Evolutionary conservation across 2,888 invertebrate genomes (phyloP).

Genomic region (Cataglyphis albicans): DNA sequence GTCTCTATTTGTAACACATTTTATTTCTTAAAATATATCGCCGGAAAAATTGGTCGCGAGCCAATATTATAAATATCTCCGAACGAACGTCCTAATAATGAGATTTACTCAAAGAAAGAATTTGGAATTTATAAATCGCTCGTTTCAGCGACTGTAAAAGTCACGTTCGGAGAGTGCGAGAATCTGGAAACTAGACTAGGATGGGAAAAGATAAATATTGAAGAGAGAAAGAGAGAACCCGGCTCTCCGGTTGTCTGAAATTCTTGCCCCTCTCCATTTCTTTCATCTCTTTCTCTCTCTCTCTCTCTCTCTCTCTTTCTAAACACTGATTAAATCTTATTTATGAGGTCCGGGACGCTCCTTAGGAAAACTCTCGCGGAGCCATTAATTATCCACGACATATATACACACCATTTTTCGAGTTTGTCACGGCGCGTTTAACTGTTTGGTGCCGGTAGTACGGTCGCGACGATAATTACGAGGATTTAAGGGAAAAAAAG

Average conservation of each 20-base stretch:
- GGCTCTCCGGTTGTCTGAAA: background rate
- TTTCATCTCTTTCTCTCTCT: background rate
- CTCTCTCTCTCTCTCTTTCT: constrained; percentile 1
- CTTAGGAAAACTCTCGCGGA: constrained; percentile 25
- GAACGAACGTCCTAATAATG: constrained; percentile 9
- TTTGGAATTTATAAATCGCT: constrained; percentile 32
- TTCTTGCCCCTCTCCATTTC: background rate
- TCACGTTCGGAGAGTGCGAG: background rate
- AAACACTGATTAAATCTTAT: constrained; percentile 44
- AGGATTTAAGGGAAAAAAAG: background rate
- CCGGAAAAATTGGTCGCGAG: constrained; percentile 9
- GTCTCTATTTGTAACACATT: background rate
- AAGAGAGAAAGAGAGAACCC: background rate
- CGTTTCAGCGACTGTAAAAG: constrained; percentile 33
- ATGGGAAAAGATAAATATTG: background rate
- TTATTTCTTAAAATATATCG: constrained; percentile 11
- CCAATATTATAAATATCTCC: constrained; percentile 30
- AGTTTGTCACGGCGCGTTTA: background rate
- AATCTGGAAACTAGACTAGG: background rate
- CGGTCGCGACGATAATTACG: constrained; percentile 3
- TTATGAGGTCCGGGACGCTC: constrained; percentile 24
- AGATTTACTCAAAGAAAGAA: background rate
- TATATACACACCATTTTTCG: constrained; percentile 5
- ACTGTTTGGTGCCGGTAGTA: constrained; percentile 13
- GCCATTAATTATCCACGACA: constrained; percentile 37